Base-by-base conservation (phyloP, 2,797 vertebrate species). In the Leuciscus waleckii region DNA sequence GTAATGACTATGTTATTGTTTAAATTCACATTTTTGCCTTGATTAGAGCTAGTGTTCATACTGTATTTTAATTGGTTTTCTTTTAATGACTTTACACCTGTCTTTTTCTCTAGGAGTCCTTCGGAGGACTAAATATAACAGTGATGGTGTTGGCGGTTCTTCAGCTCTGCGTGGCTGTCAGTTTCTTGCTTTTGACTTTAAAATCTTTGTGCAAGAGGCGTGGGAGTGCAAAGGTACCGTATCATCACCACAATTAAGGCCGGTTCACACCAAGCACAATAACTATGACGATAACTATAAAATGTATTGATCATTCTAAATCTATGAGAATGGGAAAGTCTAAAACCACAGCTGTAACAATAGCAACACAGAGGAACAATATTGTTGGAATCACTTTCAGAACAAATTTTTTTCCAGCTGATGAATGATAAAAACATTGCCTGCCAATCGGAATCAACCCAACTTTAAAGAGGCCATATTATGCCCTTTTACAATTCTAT, bases 91-190 rank as follows among this genome's bases (percentile, higher is more conserved):
- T 61, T 61, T 26, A 26, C 58, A 58, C 43, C 51, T 4, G 32
- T 81, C 65, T 89, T 61, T 84, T 8, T 86, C 39, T 0, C 29
- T 86, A 95, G 94, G 43, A 4, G 10, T 1, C 5, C 2, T 63
- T 6, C 5, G 75, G 21, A 5, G 85, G 82, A 71, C 68, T 94
- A 88, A 90, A 93, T 39, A 51, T 83, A 29, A 39, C 89, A 13
- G 16, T 95, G 90, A 92, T 94, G 2, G 32, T 80, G n/a, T 17
- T 94, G 54, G 81, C 87, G 8, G 65, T 88, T 32, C 88, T 95
- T 14, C 93, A 94, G 86, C 69, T 95, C 46, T 82, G 65, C 23
- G 86, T 91, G 87, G 88, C 29, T 23, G n/a, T 94, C 51, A 84
- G 83, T 26, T 85, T 90, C 39, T 58, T 87, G 32, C 19, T 92